Percentiles rank a stretch among this genome's conserved stretches.
These are phyloP conservation scores for Gouania willdenowi DNA, from an alignment of 2,797 vertebrate genomes.

Conservation along the genomic window DNA sequence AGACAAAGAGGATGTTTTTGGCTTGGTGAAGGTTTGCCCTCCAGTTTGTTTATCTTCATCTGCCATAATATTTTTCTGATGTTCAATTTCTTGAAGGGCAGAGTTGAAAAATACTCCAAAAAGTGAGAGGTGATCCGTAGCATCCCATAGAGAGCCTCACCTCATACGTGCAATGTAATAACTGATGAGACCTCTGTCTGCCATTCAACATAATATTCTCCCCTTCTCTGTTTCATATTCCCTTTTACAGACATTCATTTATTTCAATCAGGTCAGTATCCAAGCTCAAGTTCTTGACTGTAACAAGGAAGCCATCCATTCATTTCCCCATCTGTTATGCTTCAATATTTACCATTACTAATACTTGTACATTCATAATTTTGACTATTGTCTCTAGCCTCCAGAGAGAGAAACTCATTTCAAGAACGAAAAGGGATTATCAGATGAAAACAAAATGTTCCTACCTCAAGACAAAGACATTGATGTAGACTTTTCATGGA, in stretches of 20 bases:
- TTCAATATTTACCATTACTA: slow-evolving; percentile 62
- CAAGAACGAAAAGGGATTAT: slow-evolving; percentile 67
- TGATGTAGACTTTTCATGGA: slow-evolving; percentile 54
- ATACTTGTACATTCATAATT: slow-evolving; percentile 62
- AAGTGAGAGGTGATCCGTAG: too few species aligned
- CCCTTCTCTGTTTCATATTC: slow-evolving; percentile 11
- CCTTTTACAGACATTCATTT: slow-evolving; percentile 45
- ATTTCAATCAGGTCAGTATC: slow-evolving; percentile 47
- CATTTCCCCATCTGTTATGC: slow-evolving; percentile 50
- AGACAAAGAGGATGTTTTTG: too few species aligned
- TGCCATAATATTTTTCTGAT: too few species aligned
- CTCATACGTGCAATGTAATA: too few species aligned
- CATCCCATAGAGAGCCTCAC: too few species aligned
- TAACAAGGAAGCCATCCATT: slow-evolving; percentile 28
- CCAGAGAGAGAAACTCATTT: slow-evolving; percentile 70
- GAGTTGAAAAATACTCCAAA: too few species aligned
- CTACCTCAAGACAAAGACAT: slow-evolving; percentile 65
- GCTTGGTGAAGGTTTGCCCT: too few species aligned
- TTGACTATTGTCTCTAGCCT: slow-evolving; percentile 46
- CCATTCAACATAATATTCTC: slow-evolving; percentile 10
- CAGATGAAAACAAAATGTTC: slow-evolving; percentile 59
- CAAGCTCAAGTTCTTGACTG: slow-evolving; percentile 34
- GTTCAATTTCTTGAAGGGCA: too few species aligned
- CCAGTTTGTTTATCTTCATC: too few species aligned
- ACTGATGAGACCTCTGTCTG: slow-evolving; percentile 13